Percentiles rank a stretch among this genome's conserved stretches.
phyloP scores from a whole-genome alignment of 1,140 invertebrate genomes.

The Scaptodrosophila lebanonensis region DNA sequence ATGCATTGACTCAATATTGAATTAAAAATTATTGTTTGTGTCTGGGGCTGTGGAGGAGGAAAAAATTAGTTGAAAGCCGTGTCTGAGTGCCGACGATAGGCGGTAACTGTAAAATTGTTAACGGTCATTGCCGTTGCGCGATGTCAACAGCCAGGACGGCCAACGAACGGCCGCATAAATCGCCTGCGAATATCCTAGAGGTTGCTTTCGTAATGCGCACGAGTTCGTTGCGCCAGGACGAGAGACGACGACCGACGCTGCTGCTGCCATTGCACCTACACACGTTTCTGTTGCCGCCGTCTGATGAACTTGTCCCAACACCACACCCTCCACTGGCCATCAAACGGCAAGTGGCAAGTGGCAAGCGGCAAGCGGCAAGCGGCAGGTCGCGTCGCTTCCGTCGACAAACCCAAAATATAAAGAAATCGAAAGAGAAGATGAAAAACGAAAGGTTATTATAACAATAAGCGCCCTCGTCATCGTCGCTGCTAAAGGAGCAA shows the following conservation, averaged over 20 bases:
- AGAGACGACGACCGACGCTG: constrained; percentile 32
- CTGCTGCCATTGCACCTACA: constrained; percentile 42
- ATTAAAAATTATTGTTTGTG: too few species aligned
- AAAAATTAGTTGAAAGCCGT: too few species aligned
- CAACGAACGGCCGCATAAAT: too few species aligned
- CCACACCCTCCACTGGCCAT: background rate
- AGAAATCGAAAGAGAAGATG: constrained; percentile 22
- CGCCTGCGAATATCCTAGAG: too few species aligned
- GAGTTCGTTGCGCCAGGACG: constrained; percentile 14
- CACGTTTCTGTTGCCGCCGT: constrained; percentile 11
- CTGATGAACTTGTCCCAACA: constrained; percentile 15
- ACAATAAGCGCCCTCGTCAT: constrained; percentile 60
- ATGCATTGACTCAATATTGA: too few species aligned
- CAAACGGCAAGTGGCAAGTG: too few species aligned
- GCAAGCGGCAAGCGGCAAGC: too few species aligned
- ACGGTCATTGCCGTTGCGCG: too few species aligned
- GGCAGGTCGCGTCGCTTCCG: constrained; percentile 34
- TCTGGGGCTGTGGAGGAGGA: too few species aligned
- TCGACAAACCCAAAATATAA: constrained; percentile 24
- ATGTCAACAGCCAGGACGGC: too few species aligned
- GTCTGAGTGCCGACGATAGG: too few species aligned
- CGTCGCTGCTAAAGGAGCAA: constrained; percentile 28
- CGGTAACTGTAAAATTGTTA: too few species aligned
- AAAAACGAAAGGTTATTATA: constrained; percentile 67
- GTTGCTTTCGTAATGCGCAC: constrained; percentile 12